A percentile compares a stretch with the other conserved stretches of the same genome.
Evolutionary conservation across 2,888 invertebrate species (phyloP).

Genomic region (Spodoptera picta): DNA sequence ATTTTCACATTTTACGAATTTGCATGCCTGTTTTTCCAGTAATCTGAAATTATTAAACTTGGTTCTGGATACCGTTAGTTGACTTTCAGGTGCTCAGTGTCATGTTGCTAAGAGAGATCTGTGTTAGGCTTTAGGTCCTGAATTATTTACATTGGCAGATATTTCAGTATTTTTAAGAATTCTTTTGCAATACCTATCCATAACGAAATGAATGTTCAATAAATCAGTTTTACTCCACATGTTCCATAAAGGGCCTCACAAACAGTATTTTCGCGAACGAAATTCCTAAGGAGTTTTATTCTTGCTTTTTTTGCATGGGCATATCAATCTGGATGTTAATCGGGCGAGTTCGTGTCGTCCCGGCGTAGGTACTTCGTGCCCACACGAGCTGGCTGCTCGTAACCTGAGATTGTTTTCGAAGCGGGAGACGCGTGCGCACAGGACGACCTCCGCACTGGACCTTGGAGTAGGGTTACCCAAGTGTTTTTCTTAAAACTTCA

Average conservation of each 20-base stretch:
- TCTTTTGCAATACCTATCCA: too few relatives aligned
- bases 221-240: constrained; percentile 29
- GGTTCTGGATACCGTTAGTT: constrained; percentile 31
- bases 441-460: constrained; percentile 82
- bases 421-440: constrained; percentile 77
- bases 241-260: constrained; percentile 1
- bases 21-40: constrained; percentile 39
- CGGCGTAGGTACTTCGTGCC: constrained; percentile 57
- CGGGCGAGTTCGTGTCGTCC: constrained; percentile 59
- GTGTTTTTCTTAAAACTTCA: constrained; percentile 19
- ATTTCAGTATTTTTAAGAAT: too few relatives aligned
- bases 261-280: constrained; percentile 32
- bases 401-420: constrained; percentile 83
- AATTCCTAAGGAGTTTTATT: constrained; percentile 35
- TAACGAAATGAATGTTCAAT: neutral
- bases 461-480: constrained; percentile 71
- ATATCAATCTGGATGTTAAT: constrained; percentile 59
- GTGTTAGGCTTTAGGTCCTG: too few relatives aligned
- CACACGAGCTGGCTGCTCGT: constrained; percentile 67
- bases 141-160: too few relatives aligned
- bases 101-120: neutral
- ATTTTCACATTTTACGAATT: constrained; percentile 54
- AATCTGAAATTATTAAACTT: constrained; percentile 29
- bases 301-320: constrained; percentile 50
- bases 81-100: neutral